These are phyloP conservation scores for Gulo gulo DNA, from an alignment of 2,113 vertebrate genomes.

Conservation along the genomic window DNA sequence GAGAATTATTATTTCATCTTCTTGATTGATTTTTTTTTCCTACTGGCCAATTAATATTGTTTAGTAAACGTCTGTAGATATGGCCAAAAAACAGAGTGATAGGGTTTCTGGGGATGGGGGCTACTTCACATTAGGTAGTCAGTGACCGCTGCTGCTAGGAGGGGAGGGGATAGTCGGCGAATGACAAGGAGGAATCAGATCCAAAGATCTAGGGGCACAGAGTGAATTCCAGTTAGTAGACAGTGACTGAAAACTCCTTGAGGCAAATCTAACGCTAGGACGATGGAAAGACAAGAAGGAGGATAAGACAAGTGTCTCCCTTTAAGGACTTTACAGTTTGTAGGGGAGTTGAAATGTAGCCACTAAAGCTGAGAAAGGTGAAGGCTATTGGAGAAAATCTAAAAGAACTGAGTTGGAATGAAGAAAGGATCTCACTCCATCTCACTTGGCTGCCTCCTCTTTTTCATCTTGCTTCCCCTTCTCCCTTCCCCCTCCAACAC, in stretches of 20 bases:
- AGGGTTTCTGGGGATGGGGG: neutral
- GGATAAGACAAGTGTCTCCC: neutral
- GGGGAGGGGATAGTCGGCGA: neutral
- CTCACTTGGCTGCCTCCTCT: neutral
- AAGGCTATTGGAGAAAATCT: neutral
- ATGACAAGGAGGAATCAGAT: neutral
- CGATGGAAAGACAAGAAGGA: neutral
- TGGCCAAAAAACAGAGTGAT: neutral
- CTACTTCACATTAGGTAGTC: neutral
- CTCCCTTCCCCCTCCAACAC: neutral
- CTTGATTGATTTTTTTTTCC: neutral
- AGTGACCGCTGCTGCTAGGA: neutral
- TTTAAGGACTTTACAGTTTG: neutral
- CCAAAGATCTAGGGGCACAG: neutral
- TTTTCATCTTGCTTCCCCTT: slow-evolving; percentile 1
- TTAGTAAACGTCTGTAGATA: neutral
- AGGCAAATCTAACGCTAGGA: neutral
- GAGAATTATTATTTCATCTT: slow-evolving; percentile 13
- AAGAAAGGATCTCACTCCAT: neutral
- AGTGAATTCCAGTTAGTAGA: neutral
- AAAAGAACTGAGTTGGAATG: neutral
- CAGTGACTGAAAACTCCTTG: neutral
- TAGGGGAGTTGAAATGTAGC: neutral
- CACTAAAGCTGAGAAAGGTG: neutral
- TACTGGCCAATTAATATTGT: neutral